These are phyloP conservation scores for Ochlodes sylvanus DNA, from an alignment of 2,888 invertebrate species.

Conservation along the genomic window DNA sequence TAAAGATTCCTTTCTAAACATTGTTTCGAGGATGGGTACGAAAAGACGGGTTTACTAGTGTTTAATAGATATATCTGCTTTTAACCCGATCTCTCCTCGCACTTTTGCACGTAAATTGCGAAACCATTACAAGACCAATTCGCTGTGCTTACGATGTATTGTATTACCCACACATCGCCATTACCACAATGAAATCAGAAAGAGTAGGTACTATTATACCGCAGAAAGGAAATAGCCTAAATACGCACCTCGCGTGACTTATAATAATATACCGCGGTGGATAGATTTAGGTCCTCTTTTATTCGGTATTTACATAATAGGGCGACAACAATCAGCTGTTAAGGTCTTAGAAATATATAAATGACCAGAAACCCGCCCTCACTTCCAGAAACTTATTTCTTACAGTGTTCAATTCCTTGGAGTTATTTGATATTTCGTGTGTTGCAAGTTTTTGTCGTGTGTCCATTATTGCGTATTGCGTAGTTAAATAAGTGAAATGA, in stretches of 20 bases:
- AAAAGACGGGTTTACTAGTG: no score
- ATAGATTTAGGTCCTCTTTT: not conserved
- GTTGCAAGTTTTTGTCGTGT: no score
- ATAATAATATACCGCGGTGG: conserved; percentile 1
- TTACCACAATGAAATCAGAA: conserved; percentile 1
- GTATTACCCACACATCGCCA: not conserved
- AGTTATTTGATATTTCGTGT: no score
- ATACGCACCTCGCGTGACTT: conserved; percentile 12
- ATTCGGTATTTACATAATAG: conserved; percentile 3
- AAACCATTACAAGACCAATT: not conserved
- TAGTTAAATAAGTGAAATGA: no score
- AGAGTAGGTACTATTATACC: conserved; percentile 1
- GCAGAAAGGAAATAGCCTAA: not conserved
- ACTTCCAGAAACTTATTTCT: no score
- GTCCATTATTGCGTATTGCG: no score
- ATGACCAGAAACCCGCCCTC: no score
- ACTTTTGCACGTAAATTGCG: not conserved
- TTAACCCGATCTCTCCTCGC: no score
- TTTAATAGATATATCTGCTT: not conserved
- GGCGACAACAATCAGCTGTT: not conserved
- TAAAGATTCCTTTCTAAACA: no score
- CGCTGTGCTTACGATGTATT: not conserved
- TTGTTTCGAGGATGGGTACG: no score
- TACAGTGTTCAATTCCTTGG: no score
- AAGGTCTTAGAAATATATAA: not conserved